Conservation (phyloP, 2,888 invertebrate genomes). For the Corythucha ciliata region DNA sequence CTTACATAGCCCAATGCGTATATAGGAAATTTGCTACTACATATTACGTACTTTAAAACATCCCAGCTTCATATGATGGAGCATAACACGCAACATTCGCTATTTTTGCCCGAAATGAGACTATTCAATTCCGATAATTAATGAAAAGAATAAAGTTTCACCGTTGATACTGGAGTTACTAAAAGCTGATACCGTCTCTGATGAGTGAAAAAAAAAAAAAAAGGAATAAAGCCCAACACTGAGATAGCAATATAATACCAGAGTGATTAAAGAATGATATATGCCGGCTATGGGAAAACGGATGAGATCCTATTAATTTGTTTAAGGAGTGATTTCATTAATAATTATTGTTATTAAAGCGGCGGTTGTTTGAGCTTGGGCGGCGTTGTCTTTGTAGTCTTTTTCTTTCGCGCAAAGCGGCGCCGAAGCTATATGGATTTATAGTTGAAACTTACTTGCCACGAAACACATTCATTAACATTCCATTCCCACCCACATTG, state of each 20-base stretch:
- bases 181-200: too few species aligned
- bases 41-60: too few species aligned
- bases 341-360: constrained; percentile 28
- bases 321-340: constrained; percentile 30
- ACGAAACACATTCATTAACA: constrained; percentile 26
- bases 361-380: constrained; percentile 17
- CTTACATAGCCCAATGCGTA: too few species aligned
- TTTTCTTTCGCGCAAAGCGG: constrained; percentile 12
- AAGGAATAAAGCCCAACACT: too few species aligned
- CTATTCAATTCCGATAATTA: too few species aligned
- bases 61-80: too few species aligned
- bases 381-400: constrained; percentile 19
- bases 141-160: too few species aligned
- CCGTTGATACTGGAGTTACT: too few species aligned
- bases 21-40: too few species aligned
- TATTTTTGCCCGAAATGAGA: too few species aligned
- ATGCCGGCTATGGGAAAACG: constrained; percentile 24
- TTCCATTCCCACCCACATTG: constrained; percentile 24
- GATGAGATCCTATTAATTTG: constrained; percentile 30
- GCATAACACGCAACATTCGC: too few species aligned
- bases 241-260: constrained; percentile 22
- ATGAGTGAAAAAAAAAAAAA: too few species aligned
- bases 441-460: constrained; percentile 13
- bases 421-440: constrained; percentile 24
- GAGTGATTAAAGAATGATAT: constrained; percentile 24